Evolutionary conservation across 2,113 vertebrate genomes (phyloP).

Genomic region (Hyla sarda): DNA sequence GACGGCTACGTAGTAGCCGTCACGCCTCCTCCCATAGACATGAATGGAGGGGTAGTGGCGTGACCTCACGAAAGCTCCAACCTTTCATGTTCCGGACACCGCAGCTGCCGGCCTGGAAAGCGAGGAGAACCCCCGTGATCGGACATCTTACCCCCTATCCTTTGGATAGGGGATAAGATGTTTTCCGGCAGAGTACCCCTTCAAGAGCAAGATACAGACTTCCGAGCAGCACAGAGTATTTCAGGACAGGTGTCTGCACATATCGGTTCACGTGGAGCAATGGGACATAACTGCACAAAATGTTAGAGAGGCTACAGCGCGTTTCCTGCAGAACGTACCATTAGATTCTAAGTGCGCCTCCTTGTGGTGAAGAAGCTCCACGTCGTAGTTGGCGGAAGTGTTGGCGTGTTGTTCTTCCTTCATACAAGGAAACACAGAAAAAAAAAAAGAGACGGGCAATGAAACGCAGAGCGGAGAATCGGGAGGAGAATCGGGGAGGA

Average conservation of each 20-base stretch:
- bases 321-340: constrained; percentile 74
- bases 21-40: no score
- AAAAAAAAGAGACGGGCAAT: constrained; percentile 77
- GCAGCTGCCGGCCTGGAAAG: no score
- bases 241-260: not conserved
- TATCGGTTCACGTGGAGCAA: no score
- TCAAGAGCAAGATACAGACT: not conserved
- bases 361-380: constrained; percentile 95
- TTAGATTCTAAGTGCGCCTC: constrained; percentile 95
- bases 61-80: no score
- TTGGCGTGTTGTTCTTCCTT: constrained; percentile 99
- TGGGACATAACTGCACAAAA: no score
- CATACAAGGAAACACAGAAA: constrained; percentile 72
- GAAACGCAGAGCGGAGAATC: not conserved
- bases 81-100: no score
- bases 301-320: not conserved
- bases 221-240: not conserved
- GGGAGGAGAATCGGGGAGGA: not conserved
- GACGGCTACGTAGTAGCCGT: no score
- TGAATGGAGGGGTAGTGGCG: no score
- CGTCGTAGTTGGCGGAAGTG: constrained; percentile 98
- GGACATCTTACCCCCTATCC: no score
- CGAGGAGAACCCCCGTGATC: no score
- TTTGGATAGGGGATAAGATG: no score
- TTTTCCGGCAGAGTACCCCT: no score